phyloP scores from a whole-genome alignment of 2,797 vertebrate species.

The Naso thynnoides region DNA sequence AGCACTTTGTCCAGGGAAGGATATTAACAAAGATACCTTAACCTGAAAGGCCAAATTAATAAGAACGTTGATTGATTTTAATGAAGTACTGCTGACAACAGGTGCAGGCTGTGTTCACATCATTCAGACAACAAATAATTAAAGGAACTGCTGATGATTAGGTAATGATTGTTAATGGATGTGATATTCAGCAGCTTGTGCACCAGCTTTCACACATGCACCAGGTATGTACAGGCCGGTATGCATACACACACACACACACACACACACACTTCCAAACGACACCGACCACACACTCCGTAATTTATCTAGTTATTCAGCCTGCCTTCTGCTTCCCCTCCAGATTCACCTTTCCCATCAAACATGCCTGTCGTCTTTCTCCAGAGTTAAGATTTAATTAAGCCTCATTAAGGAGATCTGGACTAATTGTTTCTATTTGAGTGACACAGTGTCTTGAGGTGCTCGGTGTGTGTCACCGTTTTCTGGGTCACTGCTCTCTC shows the following conservation, averaged over 20 bases:
- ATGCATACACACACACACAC: conserved; percentile 11
- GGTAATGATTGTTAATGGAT: conserved; percentile 70
- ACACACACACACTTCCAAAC: conserved; percentile 10
- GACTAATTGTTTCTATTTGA: conserved; percentile 92
- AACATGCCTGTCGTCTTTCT: conserved; percentile 73
- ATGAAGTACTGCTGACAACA: conserved; percentile 51
- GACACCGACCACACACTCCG: conserved; percentile 33
- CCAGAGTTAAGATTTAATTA: conserved; percentile 84
- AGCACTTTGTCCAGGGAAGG: conserved; percentile 78
- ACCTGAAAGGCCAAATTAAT: conserved; percentile 59
- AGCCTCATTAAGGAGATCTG: conserved; percentile 86
- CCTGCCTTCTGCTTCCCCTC: conserved; percentile 69
- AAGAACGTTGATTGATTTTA: conserved; percentile 42
- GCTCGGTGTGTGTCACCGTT: conserved; percentile 70
- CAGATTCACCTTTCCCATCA: conserved; percentile 67
- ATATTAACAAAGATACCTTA: conserved; percentile 63
- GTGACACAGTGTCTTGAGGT: conserved; percentile 80
- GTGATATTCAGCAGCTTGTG: conserved; percentile 69
- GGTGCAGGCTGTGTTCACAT: conserved; percentile 53
- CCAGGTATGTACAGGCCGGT: conserved; percentile 30
- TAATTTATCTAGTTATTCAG: conserved; percentile 66
- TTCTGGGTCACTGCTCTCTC: conserved; percentile 86
- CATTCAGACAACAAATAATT: conserved; percentile 54
- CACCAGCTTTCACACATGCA: conserved; percentile 43
- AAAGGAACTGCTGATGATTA: conserved; percentile 61